Percentiles rank a stretch among this genome's conserved stretches.
phyloP scores from a whole-genome alignment of 2,888 invertebrate species.

The Polymixis flavicincta region DNA sequence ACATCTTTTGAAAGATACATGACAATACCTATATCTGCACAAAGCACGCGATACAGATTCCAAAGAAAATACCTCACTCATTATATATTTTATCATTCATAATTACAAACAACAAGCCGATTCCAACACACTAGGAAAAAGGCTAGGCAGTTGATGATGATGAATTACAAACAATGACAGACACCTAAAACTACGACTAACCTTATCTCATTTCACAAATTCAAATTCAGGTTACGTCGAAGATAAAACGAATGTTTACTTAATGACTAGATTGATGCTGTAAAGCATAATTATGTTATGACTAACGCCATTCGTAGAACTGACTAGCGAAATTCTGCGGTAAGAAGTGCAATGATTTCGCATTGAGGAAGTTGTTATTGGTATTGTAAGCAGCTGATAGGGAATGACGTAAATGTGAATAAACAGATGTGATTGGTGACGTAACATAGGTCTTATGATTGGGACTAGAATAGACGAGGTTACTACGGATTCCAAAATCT shows the following conservation, averaged over 20 bases:
- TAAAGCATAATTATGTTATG: conserved; percentile 42
- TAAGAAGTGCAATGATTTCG: conserved; percentile 34
- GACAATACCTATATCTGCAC: not conserved
- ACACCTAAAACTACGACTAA: not conserved
- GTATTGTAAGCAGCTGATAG: conserved; percentile 41
- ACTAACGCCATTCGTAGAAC: conserved; percentile 53
- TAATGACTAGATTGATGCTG: conserved; percentile 50
- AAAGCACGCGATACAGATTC: not conserved
- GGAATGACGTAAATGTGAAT: conserved; percentile 8
- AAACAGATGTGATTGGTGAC: not conserved
- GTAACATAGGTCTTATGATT: conserved; percentile 2
- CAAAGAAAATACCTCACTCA: conserved; percentile 17
- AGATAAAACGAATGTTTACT: conserved; percentile 51
- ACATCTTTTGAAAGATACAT: not conserved
- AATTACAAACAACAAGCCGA: conserved; percentile 5
- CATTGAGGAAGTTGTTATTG: conserved; percentile 44
- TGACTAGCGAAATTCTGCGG: conserved; percentile 38
- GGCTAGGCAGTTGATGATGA: too few species aligned
- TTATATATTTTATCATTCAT: conserved; percentile 9
- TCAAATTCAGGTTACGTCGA: conserved; percentile 39
- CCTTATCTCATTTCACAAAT: conserved; percentile 33
- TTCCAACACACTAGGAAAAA: too few species aligned
- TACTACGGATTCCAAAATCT: not conserved
- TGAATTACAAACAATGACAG: conserved; percentile 27
- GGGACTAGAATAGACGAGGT: not conserved